These are phyloP conservation scores for Microctonus brassicae DNA, from an alignment of 2,888 invertebrate genomes.

Conservation along the genomic window DNA sequence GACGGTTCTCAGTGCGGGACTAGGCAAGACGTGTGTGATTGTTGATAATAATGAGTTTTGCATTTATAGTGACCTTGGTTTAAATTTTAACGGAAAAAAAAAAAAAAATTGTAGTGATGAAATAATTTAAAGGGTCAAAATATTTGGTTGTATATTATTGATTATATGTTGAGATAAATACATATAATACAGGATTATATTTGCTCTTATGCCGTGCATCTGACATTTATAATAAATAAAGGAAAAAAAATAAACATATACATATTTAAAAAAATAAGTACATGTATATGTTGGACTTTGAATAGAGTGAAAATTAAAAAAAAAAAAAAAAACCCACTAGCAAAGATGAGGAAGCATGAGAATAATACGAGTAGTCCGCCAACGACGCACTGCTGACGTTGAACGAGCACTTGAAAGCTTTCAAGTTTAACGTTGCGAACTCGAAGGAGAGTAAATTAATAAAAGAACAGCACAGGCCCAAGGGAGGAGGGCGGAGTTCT, in stretches of 20 bases:
- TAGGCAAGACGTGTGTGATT: slow-evolving; percentile 1
- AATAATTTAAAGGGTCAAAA: not conserved
- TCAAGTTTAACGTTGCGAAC: slow-evolving; percentile 7
- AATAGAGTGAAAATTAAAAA: not conserved
- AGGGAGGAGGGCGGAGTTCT: slow-evolving; percentile 31
- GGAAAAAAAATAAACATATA: not conserved
- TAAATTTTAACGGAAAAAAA: not conserved
- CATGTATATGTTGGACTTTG: not conserved
- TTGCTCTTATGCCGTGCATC: not conserved
- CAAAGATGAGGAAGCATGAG: slow-evolving; percentile 63
- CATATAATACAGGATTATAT: not conserved
- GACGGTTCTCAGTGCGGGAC: not conserved
- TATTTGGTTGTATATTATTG: no score
- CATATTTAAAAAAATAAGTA: not conserved
- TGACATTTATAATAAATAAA: not conserved
- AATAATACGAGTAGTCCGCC: slow-evolving; percentile 45
- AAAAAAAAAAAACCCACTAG: slow-evolving; percentile 24
- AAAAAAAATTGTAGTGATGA: not conserved
- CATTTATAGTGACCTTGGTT: not conserved
- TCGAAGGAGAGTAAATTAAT: slow-evolving; percentile 3
- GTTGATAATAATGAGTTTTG: not conserved
- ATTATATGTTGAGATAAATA: not conserved
- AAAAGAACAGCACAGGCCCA: not conserved
- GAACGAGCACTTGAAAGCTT: slow-evolving; percentile 32
- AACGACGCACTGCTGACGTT: slow-evolving; percentile 62